Evolutionary conservation across 2,888 invertebrate species (phyloP), one percentile per base, ranked within the genome.

Genomic region (Axea sp.): DNA sequence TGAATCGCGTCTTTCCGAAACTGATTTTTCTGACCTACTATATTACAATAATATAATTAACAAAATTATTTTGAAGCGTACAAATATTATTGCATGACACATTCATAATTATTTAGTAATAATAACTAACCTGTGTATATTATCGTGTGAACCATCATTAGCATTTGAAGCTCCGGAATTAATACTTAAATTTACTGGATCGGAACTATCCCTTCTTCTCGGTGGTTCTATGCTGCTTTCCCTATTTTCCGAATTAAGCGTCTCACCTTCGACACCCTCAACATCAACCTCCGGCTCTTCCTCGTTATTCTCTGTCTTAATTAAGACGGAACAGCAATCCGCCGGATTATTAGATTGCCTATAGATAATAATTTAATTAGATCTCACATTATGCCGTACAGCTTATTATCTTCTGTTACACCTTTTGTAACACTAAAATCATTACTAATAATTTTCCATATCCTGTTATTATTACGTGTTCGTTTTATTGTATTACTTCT

Each of bases 121-220:
- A 17, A 59, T 11, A 3, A 6, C 75, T 69, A 69, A 86, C 86
- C 84, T 87, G 78, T 84, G 85, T 39, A 81, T 78, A 26, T 81
- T 76, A 49, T 87, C 87, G 75, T 87, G 86, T 1, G 87, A 86
- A 39, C 86, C 82, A 39, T 86, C 86, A 64, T 85, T 88, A 12
- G 83, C 84, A 14, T 84, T 87, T 72, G 83, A 88, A 49, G 84
- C 84, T 67, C 85, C 87, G 71, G 84, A 89, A 78, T 82, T 88
- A 11, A 87, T 77, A 76, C 87, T 95, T 79, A 95, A 89, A 88
- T 95, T 95, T 45, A 95, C 95, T 26, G 95, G 95, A 86, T 94
- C 94, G 0, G 94, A 92, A 45, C 94, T 94, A 87, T 92, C 93
- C 87, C 92, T 91, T 84, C 92, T 89, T 80, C 93, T 89, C 47